Evolutionary conservation across 2,888 invertebrate genomes (phyloP), one percentile per base, ranked within the genome.

Genomic region (Dolomedes plantarius): DNA sequence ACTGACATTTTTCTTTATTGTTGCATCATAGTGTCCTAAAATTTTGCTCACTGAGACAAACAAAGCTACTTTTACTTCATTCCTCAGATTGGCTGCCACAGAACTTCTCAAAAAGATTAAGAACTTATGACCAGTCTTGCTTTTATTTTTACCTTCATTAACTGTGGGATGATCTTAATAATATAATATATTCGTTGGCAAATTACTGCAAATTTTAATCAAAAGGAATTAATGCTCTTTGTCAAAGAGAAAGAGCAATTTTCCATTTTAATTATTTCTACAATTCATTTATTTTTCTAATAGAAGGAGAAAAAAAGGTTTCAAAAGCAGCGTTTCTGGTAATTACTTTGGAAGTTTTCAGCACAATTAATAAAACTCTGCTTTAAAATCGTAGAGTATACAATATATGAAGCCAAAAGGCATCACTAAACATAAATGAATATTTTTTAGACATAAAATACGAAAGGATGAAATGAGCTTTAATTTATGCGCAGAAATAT

Each of bases 241-340:
- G 56, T 23, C 3, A 46, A 19, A 46, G 3, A 56, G 23, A 23
- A 11, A 23, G 23, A 56, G 23, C 23, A 23, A 23, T 56, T 46
- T 56, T 46, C 46, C 46, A 46, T 19, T 56, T 56, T 56, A 56
- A 56, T 56, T 56, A 56, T 56, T 23, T 23, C 23, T 56, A 46
- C 56, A 56, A 56, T 23, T 56, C 56, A 23, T 56, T 56, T 56
- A 56, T 23, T 56, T 56, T 56, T 19, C 56, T 6, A 23, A 11
- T 1, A 56, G 3, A 23, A 56, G 11, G 23, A 23, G 5, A 56
- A 16, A 46, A 46, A 46, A 16, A 46, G 13, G 16, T 46, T 2
- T 16, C 7, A 7, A 36, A 16, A 46, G 7, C 16, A 16, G 16
- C 16, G 46, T 16, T 16, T 16, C 5, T 11, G 5, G 46, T 46